These are phyloP conservation scores for Marisa cornuarietis DNA, from an alignment of 1,140 invertebrate species.

Conservation along the genomic window DNA sequence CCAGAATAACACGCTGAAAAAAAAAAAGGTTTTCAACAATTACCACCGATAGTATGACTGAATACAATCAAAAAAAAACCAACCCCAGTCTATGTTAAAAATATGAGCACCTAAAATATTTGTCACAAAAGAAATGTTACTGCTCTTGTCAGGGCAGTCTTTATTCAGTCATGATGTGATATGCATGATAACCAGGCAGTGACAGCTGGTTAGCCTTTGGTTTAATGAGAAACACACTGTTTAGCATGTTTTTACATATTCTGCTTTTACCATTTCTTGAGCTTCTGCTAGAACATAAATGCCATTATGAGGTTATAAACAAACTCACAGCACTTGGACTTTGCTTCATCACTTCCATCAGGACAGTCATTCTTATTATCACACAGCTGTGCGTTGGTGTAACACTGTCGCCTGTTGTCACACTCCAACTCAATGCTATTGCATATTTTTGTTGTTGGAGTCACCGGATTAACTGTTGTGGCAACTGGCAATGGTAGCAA, in stretches of 20 bases:
- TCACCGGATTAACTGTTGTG: constrained; percentile 22
- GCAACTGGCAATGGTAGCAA: constrained; percentile 28
- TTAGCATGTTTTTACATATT: background rate
- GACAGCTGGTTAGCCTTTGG: too few relatives aligned
- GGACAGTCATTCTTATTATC: constrained; percentile 75
- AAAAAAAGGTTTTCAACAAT: constrained; percentile 35
- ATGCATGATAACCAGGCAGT: too few relatives aligned
- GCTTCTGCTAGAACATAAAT: too few relatives aligned
- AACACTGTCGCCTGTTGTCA: constrained; percentile 38
- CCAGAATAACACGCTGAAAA: constrained; percentile 44
- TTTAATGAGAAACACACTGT: too few relatives aligned
- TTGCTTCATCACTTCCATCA: constrained; percentile 51
- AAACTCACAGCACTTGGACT: constrained; percentile 47
- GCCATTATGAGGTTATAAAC: too few relatives aligned
- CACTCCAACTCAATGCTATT: constrained; percentile 41
- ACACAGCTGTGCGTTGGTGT: constrained; percentile 66
- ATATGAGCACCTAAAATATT: too few relatives aligned
- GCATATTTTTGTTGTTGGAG: constrained; percentile 28
- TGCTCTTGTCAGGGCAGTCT: too few relatives aligned
- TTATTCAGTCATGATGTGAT: too few relatives aligned
- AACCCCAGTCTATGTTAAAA: too few relatives aligned
- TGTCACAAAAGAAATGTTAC: too few relatives aligned
- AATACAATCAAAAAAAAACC: background rate
- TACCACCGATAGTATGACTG: constrained; percentile 7
- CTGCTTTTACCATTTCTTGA: too few relatives aligned